phyloP scores from a whole-genome alignment of 2,797 vertebrate species.

The Sebastes steindachneri region DNA sequence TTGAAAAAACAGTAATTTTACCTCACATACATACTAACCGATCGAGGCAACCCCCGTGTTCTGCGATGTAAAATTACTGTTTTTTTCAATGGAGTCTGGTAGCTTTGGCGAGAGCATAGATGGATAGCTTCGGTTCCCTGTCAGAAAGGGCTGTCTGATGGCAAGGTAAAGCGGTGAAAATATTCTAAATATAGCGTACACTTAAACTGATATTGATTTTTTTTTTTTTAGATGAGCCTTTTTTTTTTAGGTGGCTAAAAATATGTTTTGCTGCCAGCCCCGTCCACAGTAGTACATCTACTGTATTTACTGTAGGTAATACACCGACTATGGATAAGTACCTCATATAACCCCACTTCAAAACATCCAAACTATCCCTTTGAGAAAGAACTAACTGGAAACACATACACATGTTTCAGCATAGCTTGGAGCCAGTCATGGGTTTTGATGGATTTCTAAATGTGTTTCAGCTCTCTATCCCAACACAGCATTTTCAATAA shows the following conservation, averaged over 20 bases:
- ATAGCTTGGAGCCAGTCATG: constrained; percentile 11
- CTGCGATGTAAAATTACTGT: too few relatives aligned
- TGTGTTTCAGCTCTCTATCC: constrained; percentile 20
- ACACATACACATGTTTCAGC: constrained; percentile 16
- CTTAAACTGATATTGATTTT: neutral
- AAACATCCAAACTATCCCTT: neutral
- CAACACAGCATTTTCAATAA: constrained; percentile 12
- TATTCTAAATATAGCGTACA: neutral
- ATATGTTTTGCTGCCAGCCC: neutral
- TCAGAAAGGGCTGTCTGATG: too few relatives aligned
- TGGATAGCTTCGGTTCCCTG: neutral
- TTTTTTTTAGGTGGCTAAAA: neutral
- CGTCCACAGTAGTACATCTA: neutral
- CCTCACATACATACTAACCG: neutral
- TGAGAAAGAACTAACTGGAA: neutral
- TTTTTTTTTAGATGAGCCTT: neutral
- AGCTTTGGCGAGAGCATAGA: too few relatives aligned
- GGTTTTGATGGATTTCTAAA: constrained; percentile 26
- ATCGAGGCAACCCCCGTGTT: too few relatives aligned
- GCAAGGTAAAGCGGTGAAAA: neutral
- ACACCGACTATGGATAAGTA: neutral
- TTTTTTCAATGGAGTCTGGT: too few relatives aligned
- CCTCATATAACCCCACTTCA: neutral
- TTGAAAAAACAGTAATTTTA: neutral
- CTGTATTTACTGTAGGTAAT: neutral